Percentiles rank a stretch among this genome's conserved stretches.
phyloP scores from a whole-genome alignment of 2,888 invertebrate species.

The Muscina levida region DNA sequence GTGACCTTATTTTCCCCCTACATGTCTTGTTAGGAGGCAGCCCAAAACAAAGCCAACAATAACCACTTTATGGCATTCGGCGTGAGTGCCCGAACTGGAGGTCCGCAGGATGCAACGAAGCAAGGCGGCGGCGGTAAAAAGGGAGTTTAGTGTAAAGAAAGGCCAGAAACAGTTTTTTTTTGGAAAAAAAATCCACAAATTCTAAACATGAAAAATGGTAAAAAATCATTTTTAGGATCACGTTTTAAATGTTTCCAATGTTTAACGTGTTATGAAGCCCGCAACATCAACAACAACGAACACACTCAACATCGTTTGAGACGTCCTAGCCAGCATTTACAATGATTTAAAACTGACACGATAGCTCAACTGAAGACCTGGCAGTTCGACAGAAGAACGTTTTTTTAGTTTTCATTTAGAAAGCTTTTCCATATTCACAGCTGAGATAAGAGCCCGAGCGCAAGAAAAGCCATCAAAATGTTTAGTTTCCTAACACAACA shows the following conservation, averaged over 20 bases:
- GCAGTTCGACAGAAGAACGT: constrained; percentile 4
- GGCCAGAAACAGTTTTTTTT: constrained; percentile 42
- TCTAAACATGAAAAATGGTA: constrained; percentile 64
- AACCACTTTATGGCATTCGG: constrained; percentile 45
- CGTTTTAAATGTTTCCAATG: constrained; percentile 66
- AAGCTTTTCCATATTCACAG: constrained; percentile 60
- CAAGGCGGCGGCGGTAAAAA: constrained; percentile 30
- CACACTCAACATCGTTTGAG: constrained; percentile 3
- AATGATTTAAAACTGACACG: constrained; percentile 66
- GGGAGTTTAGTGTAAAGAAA: constrained; percentile 44
- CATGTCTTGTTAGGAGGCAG: constrained; percentile 56
- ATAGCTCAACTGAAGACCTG: constrained; percentile 54
- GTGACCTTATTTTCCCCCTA: constrained; percentile 66
- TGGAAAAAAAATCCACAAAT: constrained; percentile 58
- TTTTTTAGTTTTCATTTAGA: constrained; percentile 44
- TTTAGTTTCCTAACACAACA: constrained; percentile 63
- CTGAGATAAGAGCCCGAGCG: constrained; percentile 21
- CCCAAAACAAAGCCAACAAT: constrained; percentile 40
- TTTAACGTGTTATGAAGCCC: constrained; percentile 64
- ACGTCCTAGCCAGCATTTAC: constrained; percentile 54
- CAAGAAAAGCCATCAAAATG: constrained; percentile 60
- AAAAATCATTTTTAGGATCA: constrained; percentile 65
- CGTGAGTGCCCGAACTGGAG: background rate
- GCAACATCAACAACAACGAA: constrained; percentile 57
- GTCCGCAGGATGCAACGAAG: background rate